A percentile compares a stretch with the other conserved stretches of the same genome.
These are phyloP conservation scores for Sipha maydis DNA, from an alignment of 2,888 invertebrate species.

Conservation along the genomic window DNA sequence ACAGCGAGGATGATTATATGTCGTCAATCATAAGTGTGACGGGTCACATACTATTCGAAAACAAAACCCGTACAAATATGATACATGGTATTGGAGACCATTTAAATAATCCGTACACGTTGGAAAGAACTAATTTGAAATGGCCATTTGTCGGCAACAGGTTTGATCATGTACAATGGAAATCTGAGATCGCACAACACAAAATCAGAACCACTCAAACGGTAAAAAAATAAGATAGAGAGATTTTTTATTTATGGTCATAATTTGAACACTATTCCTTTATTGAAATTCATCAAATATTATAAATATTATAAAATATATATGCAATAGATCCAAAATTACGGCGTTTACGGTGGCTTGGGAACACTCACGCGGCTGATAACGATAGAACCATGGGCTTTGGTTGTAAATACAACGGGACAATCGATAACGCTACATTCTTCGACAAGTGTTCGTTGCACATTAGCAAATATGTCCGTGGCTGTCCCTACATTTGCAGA, in stretches of 20 bases:
- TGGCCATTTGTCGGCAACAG: conserved; percentile 25
- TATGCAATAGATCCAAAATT: background rate
- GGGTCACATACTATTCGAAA: background rate
- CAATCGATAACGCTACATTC: background rate
- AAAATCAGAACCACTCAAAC: background rate
- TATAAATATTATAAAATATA: background rate
- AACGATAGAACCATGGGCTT: conserved; percentile 18
- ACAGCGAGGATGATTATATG: background rate
- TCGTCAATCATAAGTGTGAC: background rate
- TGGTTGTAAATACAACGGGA: conserved; percentile 18
- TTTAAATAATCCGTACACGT: background rate
- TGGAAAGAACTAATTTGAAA: background rate
- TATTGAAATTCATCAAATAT: background rate
- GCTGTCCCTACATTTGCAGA: background rate
- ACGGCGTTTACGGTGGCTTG: background rate
- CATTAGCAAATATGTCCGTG: background rate
- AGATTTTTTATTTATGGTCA: background rate
- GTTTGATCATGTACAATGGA: conserved; percentile 5
- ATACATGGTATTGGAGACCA: background rate
- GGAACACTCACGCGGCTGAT: background rate
- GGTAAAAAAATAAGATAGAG: background rate
- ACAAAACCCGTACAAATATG: too few species aligned
- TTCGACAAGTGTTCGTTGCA: background rate
- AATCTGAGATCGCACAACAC: background rate
- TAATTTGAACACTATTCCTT: background rate